These are phyloP conservation scores for Reticulitermes speratus DNA, from an alignment of 1,140 invertebrate species.

Conservation along the genomic window DNA sequence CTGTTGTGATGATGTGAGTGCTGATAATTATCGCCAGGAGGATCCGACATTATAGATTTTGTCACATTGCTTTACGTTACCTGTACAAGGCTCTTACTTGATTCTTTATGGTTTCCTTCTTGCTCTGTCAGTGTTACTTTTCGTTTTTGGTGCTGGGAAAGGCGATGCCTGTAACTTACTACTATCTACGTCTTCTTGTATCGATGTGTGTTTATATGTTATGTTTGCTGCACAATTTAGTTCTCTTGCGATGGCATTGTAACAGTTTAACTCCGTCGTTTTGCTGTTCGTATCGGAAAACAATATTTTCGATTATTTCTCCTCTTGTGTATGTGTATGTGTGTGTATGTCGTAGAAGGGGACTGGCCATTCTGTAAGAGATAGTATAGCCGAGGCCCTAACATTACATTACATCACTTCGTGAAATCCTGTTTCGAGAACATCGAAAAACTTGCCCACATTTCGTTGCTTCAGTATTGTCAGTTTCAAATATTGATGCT, in stretches of 20 bases:
- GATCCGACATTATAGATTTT: too few relatives aligned
- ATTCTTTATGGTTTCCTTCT: not conserved
- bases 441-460: constrained; percentile 24
- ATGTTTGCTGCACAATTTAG: not conserved
- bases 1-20: too few relatives aligned
- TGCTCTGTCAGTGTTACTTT: not conserved
- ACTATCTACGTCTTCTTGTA: not conserved
- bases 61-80: too few relatives aligned
- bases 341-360: constrained; percentile 13
- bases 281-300: constrained; percentile 28
- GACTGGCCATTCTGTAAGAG: constrained; percentile 26
- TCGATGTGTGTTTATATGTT: not conserved
- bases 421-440: constrained; percentile 30
- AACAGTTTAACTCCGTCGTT: constrained; percentile 29
- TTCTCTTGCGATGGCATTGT: constrained; percentile 24
- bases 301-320: constrained; percentile 30
- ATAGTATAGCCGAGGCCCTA: not conserved
- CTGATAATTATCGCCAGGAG: too few relatives aligned
- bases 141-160: not conserved
- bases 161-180: not conserved
- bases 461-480: constrained; percentile 17
- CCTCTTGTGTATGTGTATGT: not conserved
- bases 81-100: too few relatives aligned
- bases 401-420: constrained; percentile 27
- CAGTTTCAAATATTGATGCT: not conserved